A percentile compares a stretch with the other conserved stretches of the same genome.
Conservation (phyloP, 1,140 invertebrate species). For the Phthorimaea operculella region DNA sequence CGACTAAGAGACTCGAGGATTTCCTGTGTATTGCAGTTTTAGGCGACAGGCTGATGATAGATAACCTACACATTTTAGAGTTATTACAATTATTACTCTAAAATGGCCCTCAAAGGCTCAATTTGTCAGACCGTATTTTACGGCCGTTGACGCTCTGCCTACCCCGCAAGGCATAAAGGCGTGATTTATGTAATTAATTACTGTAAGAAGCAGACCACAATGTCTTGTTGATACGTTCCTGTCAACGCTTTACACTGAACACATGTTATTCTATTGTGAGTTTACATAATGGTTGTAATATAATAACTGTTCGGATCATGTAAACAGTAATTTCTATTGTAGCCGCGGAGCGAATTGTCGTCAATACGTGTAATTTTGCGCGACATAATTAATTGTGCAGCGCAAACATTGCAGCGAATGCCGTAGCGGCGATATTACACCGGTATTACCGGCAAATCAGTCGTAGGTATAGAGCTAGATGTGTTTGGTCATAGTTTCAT, state of each 20-base stretch:
- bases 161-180: no score
- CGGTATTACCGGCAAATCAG: slow-evolving; percentile 63
- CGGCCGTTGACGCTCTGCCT: no score
- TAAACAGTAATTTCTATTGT: slow-evolving; percentile 6
- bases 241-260: background rate
- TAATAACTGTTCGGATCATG: slow-evolving; percentile 1
- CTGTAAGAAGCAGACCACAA: background rate
- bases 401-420: slow-evolving; percentile 1
- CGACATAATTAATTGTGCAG: slow-evolving; percentile 3
- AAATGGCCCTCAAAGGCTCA: no score
- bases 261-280: background rate
- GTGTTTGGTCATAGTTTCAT: no score
- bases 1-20: no score
- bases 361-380: slow-evolving; percentile 1
- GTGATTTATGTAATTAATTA: no score
- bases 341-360: background rate
- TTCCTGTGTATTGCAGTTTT: no score
- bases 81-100: no score
- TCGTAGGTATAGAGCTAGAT: slow-evolving; percentile 21
- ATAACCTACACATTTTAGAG: no score
- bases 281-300: background rate
- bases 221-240: background rate
- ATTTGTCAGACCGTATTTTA: no score
- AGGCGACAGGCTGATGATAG: no score
- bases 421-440: slow-evolving; percentile 43